Base-by-base conservation (phyloP, 2,113 vertebrate genomes). In the Artemisiospiza belli region DNA sequence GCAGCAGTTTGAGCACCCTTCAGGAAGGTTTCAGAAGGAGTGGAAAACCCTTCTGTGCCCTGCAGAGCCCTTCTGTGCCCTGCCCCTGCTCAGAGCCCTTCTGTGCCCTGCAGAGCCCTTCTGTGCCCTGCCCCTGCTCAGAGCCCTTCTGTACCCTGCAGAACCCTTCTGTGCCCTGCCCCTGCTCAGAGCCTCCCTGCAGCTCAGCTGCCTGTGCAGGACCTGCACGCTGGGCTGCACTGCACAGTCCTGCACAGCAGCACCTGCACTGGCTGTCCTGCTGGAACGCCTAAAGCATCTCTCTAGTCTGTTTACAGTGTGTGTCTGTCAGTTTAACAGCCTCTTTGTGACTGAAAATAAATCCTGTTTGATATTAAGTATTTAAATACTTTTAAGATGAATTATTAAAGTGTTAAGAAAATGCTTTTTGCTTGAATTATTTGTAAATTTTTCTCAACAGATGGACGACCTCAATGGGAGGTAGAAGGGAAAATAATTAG, bases 391-490 rank as follows among this genome's bases (percentile, higher is more conserved):
- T 80, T 54, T 54, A 77, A 66, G 59, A 47, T 79, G 0, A 77
- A 76, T 37, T 75, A 61, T 73, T 75, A 51, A 83, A 55, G 6
- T 64, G 22, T n/a, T 64, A 21, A 80, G 61, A 83, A 90, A 78
- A 74, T 95, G 43, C 5, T 90, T 96, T 78, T 93, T 86, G 37
- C 76, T 96, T 97, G 47, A 97, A 91, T 95, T 95, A 41, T 84
- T 87, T 96, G 69, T 95, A 93, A 83, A 67, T 97, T 98, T 98
- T 67, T 98, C 87, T 95, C 73, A 95, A 92, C 96, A 99, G 99
- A 99, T 98, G 99, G 99, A 97, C 97, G 99, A 95, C 99, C 99
- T 94, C 99, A 99, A 33, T 99, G 99, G 99, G 99, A 99, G 89
- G 99, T 99, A 91, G 99, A 99, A 97, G 99, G 99, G 82, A 99